phyloP scores from a whole-genome alignment of 2,888 invertebrate genomes.

The Drosophila infuscata region DNA sequence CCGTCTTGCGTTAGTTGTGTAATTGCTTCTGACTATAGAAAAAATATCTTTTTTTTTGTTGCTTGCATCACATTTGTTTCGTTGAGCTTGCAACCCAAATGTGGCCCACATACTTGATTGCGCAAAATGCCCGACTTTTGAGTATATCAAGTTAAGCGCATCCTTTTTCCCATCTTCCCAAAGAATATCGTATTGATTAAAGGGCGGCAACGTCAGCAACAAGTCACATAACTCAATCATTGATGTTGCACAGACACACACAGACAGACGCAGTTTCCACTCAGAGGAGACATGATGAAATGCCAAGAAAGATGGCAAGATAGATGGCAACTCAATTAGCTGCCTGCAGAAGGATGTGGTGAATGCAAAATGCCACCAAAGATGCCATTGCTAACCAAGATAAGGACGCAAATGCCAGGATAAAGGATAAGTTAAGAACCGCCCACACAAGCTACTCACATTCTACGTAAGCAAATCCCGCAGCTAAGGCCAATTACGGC shows the following conservation, averaged over 20 bases:
- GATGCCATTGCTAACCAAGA: constrained; percentile 50
- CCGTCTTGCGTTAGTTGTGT: constrained; percentile 3
- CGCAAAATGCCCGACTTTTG: constrained; percentile 23
- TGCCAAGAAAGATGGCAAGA: constrained; percentile 6
- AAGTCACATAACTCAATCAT: constrained; percentile 47
- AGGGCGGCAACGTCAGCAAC: constrained; percentile 8
- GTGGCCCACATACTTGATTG: not conserved
- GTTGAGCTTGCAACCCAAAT: not conserved
- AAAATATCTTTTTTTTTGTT: not conserved
- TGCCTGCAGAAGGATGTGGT: constrained; percentile 8
- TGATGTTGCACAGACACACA: constrained; percentile 11
- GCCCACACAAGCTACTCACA: constrained; percentile 24
- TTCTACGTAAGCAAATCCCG: constrained; percentile 59
- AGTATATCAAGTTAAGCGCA: not conserved
- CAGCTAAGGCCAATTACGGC: constrained; percentile 64
- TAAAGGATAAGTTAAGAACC: constrained; percentile 13
- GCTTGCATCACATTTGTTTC: not conserved
- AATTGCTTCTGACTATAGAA: not conserved
- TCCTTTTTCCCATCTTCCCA: not conserved
- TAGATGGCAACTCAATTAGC: constrained; percentile 62
- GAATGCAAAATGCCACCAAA: constrained; percentile 51
- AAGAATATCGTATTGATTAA: constrained; percentile 9
- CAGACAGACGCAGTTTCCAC: constrained; percentile 1
- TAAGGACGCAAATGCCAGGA: constrained; percentile 50
- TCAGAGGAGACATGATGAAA: constrained; percentile 4